Base-by-base conservation (phyloP, 1,140 invertebrate genomes). In the Cecropterus lyciades region DNA sequence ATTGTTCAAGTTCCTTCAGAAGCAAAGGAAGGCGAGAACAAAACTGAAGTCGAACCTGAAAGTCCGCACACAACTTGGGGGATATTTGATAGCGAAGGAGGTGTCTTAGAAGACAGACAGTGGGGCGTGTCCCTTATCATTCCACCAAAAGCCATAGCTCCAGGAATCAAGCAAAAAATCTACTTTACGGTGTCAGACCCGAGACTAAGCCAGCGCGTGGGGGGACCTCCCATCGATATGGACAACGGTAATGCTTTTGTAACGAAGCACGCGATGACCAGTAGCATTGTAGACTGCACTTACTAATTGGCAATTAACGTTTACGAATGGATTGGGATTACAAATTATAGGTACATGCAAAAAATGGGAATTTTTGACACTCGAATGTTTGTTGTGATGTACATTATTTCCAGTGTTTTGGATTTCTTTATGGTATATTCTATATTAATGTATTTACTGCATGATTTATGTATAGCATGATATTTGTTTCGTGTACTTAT, bases 151-250 rank as follows among this genome's bases (percentile, higher is more conserved):
- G 98, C 98, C 27, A 95, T 99, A 70, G 94, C 95, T 49, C 93
- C 94, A 14, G 96, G 97, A 43, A 94, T 95, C 70, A 94, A 95
- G 72, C 97, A 98, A 93, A 97, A 98, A 92, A 96, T 99, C 80
- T 99, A 98, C 94, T 98, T 99, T 93, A 98, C 98, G 85, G 97
- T 99, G 69, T 95, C 95, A 71, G 95, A 96, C 83, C 95, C 95
- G 62, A 93, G 95, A 77, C 89, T 94, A 89, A 94, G 95, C 82
- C 94, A 95, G 79, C 93, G 93, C 69, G 93, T 95, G 84, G 95
- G 95, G 77, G 94, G 96, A 72, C 96, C 96, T 57, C 96, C 97
- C 63, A 94, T 97, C 88, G 96, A 98, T 93, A 95, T 95, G 93
- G 96, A 97, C 93, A 97, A 97, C 94, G 96, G 97, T 97, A 95